Evolutionary conservation across 2,888 invertebrate genomes (phyloP).

Genomic region (Netelia melanura): DNA sequence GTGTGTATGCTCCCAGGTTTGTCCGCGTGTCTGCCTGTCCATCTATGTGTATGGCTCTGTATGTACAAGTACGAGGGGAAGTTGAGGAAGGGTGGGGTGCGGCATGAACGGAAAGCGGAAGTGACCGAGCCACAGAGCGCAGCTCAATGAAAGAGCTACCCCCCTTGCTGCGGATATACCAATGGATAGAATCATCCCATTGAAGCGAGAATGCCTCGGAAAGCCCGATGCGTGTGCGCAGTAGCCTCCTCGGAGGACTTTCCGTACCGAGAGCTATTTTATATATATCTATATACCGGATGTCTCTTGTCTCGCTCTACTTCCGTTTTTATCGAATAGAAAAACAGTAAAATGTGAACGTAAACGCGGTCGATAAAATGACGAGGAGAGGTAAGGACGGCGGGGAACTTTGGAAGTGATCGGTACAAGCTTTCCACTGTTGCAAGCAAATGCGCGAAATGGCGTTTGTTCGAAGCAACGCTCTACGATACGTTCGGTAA

Average conservation of each 20-base stretch:
- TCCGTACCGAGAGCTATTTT: background rate
- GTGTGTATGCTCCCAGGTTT: background rate
- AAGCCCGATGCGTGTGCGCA: conserved; percentile 60
- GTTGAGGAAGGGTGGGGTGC: conserved; percentile 67
- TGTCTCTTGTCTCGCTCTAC: background rate
- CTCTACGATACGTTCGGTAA: background rate
- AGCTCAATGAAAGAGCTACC: conserved; percentile 82
- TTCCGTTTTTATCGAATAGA: conserved; percentile 1
- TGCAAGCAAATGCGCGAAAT: too few relatives aligned
- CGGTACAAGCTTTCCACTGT: background rate
- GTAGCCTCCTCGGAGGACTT: background rate
- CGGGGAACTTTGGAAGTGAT: background rate
- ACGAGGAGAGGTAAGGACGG: background rate
- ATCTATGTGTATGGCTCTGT: background rate
- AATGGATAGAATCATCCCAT: conserved; percentile 81
- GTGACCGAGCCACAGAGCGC: conserved; percentile 71
- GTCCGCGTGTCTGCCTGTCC: background rate
- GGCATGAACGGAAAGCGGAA: conserved; percentile 80
- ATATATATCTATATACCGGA: background rate
- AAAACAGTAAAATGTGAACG: background rate
- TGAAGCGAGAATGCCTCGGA: conserved; percentile 73
- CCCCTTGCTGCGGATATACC: conserved; percentile 79
- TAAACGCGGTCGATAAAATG: background rate
- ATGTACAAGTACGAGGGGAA: conserved; percentile 20
- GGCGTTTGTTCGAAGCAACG: background rate